Evolutionary conservation across 2,888 invertebrate species (phyloP).

Genomic region (Alsophila aescularia): DNA sequence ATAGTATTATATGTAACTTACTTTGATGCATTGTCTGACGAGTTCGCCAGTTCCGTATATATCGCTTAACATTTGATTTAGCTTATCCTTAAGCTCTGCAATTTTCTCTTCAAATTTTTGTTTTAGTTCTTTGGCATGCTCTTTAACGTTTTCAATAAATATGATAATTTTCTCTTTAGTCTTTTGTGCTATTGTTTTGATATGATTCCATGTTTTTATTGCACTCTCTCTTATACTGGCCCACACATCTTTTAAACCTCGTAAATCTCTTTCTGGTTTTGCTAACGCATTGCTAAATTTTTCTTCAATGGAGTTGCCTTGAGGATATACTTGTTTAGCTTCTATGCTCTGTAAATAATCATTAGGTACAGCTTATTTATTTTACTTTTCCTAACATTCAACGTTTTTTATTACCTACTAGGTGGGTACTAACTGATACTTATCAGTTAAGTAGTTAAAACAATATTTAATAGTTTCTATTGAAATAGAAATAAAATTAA

Average conservation of each 20-base stretch:
- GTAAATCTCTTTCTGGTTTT: slow-evolving; percentile 22
- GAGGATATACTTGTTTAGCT: slow-evolving; percentile 15
- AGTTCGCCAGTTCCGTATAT: slow-evolving; percentile 42
- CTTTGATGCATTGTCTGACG: slow-evolving; percentile 52
- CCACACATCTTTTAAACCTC: slow-evolving; percentile 45
- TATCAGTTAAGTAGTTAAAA: too few species aligned
- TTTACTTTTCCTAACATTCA: too few species aligned
- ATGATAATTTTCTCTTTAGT: slow-evolving; percentile 45
- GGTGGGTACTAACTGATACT: too few species aligned
- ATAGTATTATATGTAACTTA: slow-evolving; percentile 39
- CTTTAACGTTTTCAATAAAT: slow-evolving; percentile 47
- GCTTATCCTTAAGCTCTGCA: slow-evolving; percentile 39
- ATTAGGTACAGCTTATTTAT: too few species aligned
- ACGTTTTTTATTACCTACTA: too few species aligned
- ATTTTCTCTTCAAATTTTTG: slow-evolving; percentile 43
- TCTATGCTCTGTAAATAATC: slow-evolving; percentile 24
- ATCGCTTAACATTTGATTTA: slow-evolving; percentile 41
- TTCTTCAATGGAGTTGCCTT: slow-evolving; percentile 8
- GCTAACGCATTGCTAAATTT: slow-evolving; percentile 20
- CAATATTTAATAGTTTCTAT: too few species aligned
- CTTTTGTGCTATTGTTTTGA: slow-evolving; percentile 49
- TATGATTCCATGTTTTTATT: slow-evolving; percentile 46
- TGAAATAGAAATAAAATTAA: too few species aligned
- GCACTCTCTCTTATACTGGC: slow-evolving; percentile 49
- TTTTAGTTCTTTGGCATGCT: slow-evolving; percentile 41